These are phyloP conservation scores for Phenganax stokvisi DNA, from an alignment of 92 coral and sea anemone genomes.

Conservation along the genomic window DNA sequence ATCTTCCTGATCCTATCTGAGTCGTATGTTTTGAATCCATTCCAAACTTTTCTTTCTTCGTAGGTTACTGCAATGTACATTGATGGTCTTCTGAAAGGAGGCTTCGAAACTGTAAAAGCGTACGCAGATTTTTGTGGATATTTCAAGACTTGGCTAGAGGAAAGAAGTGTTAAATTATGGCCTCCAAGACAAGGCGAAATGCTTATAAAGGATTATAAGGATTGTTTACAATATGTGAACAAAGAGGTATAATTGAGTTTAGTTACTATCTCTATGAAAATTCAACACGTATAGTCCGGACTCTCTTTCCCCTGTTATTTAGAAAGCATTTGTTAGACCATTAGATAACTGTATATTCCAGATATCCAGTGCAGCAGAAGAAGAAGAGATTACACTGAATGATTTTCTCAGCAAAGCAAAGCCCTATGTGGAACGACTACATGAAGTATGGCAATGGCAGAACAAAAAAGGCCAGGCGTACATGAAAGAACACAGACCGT, in stretches of 20 bases:
- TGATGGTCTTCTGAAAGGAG: constrained; percentile 92
- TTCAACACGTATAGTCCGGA: neutral
- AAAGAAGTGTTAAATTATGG: constrained; percentile 89
- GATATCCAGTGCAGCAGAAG: constrained; percentile 88
- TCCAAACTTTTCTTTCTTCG: constrained; percentile 4
- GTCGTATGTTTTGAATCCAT: neutral
- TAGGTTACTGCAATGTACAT: constrained; percentile 98
- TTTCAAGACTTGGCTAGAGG: constrained; percentile 97
- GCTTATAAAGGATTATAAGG: constrained; percentile 96
- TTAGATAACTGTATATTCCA: constrained; percentile 6
- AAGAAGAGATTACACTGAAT: constrained; percentile 74
- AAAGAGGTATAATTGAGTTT: constrained; percentile 59
- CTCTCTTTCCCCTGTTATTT: neutral
- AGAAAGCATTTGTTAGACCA: neutral
- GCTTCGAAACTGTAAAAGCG: constrained; percentile 96
- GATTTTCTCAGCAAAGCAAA: constrained; percentile 97
- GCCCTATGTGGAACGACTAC: constrained; percentile 95
- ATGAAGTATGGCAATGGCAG: constrained; percentile 98
- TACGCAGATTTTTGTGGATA: constrained; percentile 99
- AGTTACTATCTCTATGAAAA: neutral
- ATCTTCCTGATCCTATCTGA: neutral
- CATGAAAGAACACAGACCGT: constrained; percentile 94
- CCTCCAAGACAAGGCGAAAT: constrained; percentile 96
- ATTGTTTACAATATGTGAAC: constrained; percentile 89
- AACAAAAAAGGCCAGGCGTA: constrained; percentile 84